Conservation (phyloP, 1,140 invertebrate genomes). For the Atopsyche davidsoni region DNA sequence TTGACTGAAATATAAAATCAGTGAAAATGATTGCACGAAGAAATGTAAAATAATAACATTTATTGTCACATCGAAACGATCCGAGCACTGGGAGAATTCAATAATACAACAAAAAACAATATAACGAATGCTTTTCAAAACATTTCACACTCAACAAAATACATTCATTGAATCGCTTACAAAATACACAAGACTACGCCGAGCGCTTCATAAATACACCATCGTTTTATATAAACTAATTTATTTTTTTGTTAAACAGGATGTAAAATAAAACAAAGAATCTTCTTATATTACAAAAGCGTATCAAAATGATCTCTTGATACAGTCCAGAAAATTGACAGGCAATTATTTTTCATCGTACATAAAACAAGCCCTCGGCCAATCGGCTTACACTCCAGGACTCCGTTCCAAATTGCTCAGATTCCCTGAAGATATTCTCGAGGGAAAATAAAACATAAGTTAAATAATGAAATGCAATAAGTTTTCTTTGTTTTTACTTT, state of each 20-base stretch:
- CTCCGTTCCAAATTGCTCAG: conserved; percentile 21
- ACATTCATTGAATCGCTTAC: too few relatives aligned
- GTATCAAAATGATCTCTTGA: conserved; percentile 1
- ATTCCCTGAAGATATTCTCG: conserved; percentile 12
- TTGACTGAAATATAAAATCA: conserved; percentile 21
- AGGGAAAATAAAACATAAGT: conserved; percentile 8
- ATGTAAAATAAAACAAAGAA: too few relatives aligned
- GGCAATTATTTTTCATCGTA: conserved; percentile 18
- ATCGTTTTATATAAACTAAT: too few relatives aligned
- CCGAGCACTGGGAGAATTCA: neutral
- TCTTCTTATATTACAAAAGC: conserved; percentile 4
- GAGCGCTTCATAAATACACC: too few relatives aligned
- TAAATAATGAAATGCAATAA: conserved; percentile 3
- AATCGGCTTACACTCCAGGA: conserved; percentile 16
- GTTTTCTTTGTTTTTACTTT: conserved; percentile 1
- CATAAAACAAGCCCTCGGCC: conserved; percentile 19
- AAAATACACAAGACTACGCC: too few relatives aligned
- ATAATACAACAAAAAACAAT: too few relatives aligned
- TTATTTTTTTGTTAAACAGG: too few relatives aligned
- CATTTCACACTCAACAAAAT: neutral
- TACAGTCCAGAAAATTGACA: conserved; percentile 10
- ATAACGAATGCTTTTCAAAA: neutral
- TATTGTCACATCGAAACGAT: neutral
- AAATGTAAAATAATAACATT: neutral
- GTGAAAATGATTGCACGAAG: too few relatives aligned